phyloP scores from a whole-genome alignment of 1,140 invertebrate genomes.

The Drosophila nikananu region DNA sequence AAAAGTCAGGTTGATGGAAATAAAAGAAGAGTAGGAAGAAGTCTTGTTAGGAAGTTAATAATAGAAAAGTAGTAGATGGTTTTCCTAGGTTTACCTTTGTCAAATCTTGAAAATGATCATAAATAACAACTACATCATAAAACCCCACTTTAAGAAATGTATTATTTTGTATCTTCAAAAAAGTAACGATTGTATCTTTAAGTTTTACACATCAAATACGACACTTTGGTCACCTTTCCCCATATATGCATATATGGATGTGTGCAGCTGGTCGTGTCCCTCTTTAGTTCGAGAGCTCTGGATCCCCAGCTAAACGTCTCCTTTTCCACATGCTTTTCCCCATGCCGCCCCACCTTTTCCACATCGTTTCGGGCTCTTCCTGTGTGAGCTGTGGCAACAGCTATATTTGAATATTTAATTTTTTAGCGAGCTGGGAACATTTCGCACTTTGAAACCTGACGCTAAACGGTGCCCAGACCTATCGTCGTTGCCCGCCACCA shows the following conservation, averaged over 20 bases:
- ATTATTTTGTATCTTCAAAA: too few species aligned
- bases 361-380: slow-evolving; percentile 6
- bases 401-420: slow-evolving; percentile 82
- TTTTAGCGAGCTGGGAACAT: slow-evolving; percentile 78
- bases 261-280: slow-evolving; percentile 46
- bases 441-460: slow-evolving; percentile 76
- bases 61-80: too few species aligned
- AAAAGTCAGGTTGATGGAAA: too few species aligned
- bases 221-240: slow-evolving; percentile 49
- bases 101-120: too few species aligned
- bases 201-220: neutral
- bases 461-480: slow-evolving; percentile 61
- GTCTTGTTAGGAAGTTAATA: too few species aligned
- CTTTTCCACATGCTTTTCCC: slow-evolving; percentile 5
- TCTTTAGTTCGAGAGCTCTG: slow-evolving; percentile 68
- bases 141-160: too few species aligned
- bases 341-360: neutral
- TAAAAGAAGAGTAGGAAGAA: too few species aligned
- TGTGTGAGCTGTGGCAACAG: slow-evolving; percentile 31
- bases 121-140: too few species aligned
- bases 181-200: too few species aligned
- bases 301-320: slow-evolving; percentile 41
- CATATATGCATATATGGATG: slow-evolving; percentile 51
- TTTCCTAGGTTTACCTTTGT: too few species aligned
- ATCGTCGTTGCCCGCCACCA: slow-evolving; percentile 15